Evolutionary conservation across 2,113 vertebrate species (phyloP).

Genomic region (Dermatemys mawii): DNA sequence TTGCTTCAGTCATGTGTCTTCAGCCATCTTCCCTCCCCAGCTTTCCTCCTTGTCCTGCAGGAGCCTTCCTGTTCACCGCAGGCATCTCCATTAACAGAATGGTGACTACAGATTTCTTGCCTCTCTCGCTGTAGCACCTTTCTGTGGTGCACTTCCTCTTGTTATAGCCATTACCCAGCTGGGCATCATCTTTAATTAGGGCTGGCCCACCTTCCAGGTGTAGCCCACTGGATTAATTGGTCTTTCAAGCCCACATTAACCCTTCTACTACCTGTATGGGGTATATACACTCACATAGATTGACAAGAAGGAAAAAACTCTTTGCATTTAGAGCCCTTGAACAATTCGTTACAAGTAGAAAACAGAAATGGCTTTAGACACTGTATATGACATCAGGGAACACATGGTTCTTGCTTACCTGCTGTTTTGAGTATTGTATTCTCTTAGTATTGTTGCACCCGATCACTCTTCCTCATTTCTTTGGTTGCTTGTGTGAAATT

Average conservation of each 20-base stretch:
- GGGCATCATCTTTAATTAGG: background rate
- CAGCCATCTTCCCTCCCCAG: background rate
- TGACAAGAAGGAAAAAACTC: background rate
- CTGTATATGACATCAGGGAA: background rate
- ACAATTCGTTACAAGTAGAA: background rate
- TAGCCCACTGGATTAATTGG: background rate
- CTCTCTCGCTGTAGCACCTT: background rate
- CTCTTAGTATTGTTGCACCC: background rate
- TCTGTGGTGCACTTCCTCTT: background rate
- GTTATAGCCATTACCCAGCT: background rate
- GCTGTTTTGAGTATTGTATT: background rate
- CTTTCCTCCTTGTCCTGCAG: background rate
- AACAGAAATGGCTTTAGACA: background rate
- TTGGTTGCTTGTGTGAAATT: background rate
- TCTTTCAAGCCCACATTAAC: background rate
- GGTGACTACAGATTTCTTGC: background rate
- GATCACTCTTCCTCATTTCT: background rate
- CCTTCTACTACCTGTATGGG: background rate
- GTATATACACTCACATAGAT: background rate
- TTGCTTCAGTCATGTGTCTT: background rate
- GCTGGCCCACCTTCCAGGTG: background rate
- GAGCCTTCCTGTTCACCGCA: background rate
- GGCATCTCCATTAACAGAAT: too few relatives aligned
- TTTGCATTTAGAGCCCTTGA: background rate
- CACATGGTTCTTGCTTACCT: background rate